These are phyloP conservation scores for Desmophyllum pertusum DNA, from an alignment of 92 coral and sea anemone genomes.

Conservation along the genomic window DNA sequence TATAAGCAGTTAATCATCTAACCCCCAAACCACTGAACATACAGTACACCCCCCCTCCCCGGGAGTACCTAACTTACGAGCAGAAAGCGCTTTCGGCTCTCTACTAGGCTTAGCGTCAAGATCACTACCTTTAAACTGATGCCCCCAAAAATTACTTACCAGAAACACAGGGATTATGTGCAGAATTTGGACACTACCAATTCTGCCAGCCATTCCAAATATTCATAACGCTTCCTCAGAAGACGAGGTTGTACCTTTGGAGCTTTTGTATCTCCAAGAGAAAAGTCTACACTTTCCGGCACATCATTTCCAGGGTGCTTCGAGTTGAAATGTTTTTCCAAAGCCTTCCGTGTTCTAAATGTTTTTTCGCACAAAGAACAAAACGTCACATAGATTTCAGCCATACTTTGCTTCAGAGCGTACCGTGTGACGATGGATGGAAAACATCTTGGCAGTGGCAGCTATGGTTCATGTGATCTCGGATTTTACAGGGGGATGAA, in stretches of 20 bases:
- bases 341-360: slow-evolving; percentile 18
- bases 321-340: slow-evolving; percentile 16
- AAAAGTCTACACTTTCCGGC: not conserved
- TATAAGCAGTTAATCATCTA: no score
- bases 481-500: slow-evolving; percentile 6
- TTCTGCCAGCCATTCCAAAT: slow-evolving; percentile 45
- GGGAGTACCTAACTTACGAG: no score
- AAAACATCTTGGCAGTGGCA: slow-evolving; percentile 7
- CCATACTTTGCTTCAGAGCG: no score
- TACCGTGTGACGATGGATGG: no score
- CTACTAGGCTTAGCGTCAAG: no score
- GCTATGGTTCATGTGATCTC: slow-evolving; percentile 8
- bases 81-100: no score
- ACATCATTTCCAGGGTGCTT: slow-evolving; percentile 34
- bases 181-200: not conserved
- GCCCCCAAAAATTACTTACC: not conserved
- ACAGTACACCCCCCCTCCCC: no score
- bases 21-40: no score
- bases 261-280: slow-evolving; percentile 5
- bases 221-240: not conserved
- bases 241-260: slow-evolving; percentile 7
- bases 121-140: no score
- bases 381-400: not conserved
- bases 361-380: not conserved
- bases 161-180: not conserved